Conservation (phyloP, 2,888 invertebrate species). For the Trichopria drosophilae region DNA sequence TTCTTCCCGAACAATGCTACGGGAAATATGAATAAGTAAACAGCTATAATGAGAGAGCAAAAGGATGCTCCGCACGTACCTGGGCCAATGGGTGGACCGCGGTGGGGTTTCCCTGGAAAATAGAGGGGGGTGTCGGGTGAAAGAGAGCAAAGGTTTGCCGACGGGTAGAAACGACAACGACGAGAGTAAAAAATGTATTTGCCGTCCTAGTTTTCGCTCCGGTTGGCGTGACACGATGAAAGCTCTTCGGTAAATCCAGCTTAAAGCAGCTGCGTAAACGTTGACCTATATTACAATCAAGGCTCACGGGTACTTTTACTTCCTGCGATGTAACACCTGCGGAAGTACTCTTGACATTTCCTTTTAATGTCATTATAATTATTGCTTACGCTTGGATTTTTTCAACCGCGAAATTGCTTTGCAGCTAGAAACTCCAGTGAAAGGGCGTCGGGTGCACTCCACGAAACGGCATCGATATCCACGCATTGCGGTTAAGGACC, state of each 20-base stretch:
- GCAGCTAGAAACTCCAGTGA: too few relatives aligned
- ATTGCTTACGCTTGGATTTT: conserved; percentile 25
- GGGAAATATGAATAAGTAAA: too few relatives aligned
- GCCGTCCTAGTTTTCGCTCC: conserved; percentile 53
- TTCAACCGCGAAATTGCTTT: too few relatives aligned
- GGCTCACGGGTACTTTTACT: conserved; percentile 34
- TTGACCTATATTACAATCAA: conserved; percentile 57
- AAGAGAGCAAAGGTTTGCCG: too few relatives aligned
- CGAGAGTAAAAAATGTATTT: conserved; percentile 52
- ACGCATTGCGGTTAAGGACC: too few relatives aligned
- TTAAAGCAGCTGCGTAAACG: conserved; percentile 57
- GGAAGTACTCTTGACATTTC: background rate
- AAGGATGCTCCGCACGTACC: too few relatives aligned
- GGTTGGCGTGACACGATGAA: conserved; percentile 49
- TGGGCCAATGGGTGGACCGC: too few relatives aligned
- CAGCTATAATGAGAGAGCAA: too few relatives aligned
- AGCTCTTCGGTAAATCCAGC: conserved; percentile 56
- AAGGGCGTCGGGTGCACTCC: too few relatives aligned
- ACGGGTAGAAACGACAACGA: conserved; percentile 23
- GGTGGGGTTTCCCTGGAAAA: conserved; percentile 5
- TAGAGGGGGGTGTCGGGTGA: conserved; percentile 28
- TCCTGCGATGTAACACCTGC: conserved; percentile 38
- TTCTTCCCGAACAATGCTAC: too few relatives aligned
- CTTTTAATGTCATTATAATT: conserved; percentile 18
- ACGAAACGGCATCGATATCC: too few relatives aligned